Conservation (phyloP, 30 jellyfish, hydroid and myxozoan species). For the Aurelia sp. region DNA sequence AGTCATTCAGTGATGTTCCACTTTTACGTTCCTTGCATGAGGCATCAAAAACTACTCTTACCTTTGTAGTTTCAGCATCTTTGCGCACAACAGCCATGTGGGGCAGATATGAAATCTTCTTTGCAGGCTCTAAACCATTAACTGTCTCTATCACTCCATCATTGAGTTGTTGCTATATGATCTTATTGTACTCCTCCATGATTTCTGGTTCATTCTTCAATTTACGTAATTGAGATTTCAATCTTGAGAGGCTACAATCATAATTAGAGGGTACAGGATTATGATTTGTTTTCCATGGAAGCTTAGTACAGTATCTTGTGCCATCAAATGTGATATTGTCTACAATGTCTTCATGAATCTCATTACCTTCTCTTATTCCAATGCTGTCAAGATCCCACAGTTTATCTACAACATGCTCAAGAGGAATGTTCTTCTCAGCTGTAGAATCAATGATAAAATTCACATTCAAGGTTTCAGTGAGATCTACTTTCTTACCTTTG, state of each 20-base stretch:
- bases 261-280: conserved; percentile 11
- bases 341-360: not conserved
- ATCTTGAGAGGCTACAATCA: not conserved
- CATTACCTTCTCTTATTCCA: conserved; percentile 28
- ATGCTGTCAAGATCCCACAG: conserved; percentile 26
- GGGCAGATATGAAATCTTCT: conserved; percentile 4
- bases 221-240: conserved; percentile 1
- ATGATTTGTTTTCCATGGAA: conserved; percentile 37
- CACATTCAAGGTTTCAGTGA: no score
- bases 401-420: not conserved
- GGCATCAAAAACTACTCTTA: conserved; percentile 52
- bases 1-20: conserved; percentile 54
- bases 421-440: no score
- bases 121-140: not conserved
- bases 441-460: no score
- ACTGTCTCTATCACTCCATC: conserved; percentile 3
- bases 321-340: conserved; percentile 31
- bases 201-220: not conserved
- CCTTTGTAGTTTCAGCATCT: conserved; percentile 35
- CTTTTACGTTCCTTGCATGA: not conserved
- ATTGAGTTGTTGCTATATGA: conserved; percentile 7
- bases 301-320: conserved; percentile 10
- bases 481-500: no score
- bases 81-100: conserved; percentile 58
- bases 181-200: not conserved